Conservation (phyloP, 2,113 vertebrate species). For the Apistogramma diplotaenia region DNA sequence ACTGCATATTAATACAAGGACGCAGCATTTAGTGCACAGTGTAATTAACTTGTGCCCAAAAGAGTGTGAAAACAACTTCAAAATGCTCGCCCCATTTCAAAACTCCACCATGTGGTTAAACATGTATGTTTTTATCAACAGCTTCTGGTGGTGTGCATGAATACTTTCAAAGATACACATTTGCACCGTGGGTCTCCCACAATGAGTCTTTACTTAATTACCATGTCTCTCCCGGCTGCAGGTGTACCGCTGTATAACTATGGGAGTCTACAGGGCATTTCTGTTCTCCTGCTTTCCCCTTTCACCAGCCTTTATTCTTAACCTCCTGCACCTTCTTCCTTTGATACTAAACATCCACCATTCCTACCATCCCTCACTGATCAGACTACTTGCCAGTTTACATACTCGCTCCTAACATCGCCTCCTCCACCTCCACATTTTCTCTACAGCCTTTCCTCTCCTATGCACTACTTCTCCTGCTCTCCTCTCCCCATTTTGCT, state of each 20-base stretch:
- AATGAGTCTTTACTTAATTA: conserved; percentile 43
- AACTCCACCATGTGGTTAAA: conserved; percentile 26
- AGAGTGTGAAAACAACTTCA: conserved; percentile 1
- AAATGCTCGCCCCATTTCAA: conserved; percentile 6
- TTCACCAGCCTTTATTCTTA: conserved; percentile 5
- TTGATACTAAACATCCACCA: conserved; percentile 7
- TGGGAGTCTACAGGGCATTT: conserved; percentile 39
- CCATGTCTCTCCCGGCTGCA: conserved; percentile 38
- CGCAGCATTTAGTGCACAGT: neutral
- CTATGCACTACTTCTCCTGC: conserved; percentile 23
- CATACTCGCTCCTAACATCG: conserved; percentile 36
- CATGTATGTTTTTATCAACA: conserved; percentile 26
- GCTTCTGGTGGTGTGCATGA: neutral
- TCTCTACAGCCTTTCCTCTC: conserved; percentile 40
- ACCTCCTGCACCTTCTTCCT: conserved; percentile 37
- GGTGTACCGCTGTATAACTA: conserved; percentile 36
- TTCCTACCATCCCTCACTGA: conserved; percentile 43
- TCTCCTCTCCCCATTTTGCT: conserved; percentile 4
- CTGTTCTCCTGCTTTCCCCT: conserved; percentile 32
- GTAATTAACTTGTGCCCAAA: conserved; percentile 9
- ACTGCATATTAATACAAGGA: neutral
- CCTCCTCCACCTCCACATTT: conserved; percentile 21
- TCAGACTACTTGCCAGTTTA: conserved; percentile 57
- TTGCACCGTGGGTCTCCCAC: conserved; percentile 36
- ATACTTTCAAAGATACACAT: conserved; percentile 50